phyloP scores from a whole-genome alignment of 1,140 invertebrate species.

The Musca domestica region DNA sequence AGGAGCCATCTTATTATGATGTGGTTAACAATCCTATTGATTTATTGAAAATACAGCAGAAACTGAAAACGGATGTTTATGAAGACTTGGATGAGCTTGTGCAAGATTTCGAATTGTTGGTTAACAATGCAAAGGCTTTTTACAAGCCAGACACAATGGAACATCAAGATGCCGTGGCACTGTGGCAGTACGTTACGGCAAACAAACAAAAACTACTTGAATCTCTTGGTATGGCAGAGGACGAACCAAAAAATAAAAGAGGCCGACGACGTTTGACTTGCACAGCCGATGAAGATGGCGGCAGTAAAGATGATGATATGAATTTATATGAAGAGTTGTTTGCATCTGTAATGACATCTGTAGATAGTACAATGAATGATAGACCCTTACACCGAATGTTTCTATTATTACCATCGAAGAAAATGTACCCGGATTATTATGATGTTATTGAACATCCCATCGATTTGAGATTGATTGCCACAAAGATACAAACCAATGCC shows the following conservation, averaged over 20 bases:
- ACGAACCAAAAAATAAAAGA: slow-evolving; percentile 43
- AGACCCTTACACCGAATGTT: slow-evolving; percentile 79
- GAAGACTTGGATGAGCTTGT: slow-evolving; percentile 85
- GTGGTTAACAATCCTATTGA: slow-evolving; percentile 92
- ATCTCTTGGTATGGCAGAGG: slow-evolving; percentile 39
- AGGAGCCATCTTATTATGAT: slow-evolving; percentile 87
- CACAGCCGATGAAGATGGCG: slow-evolving; percentile 56
- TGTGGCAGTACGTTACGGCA: slow-evolving; percentile 81
- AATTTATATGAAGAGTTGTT: slow-evolving; percentile 78
- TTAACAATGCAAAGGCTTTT: slow-evolving; percentile 89
- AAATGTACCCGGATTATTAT: slow-evolving; percentile 95
- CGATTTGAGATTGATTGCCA: slow-evolving; percentile 90
- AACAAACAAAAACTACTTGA: slow-evolving; percentile 58
- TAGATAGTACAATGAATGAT: slow-evolving; percentile 76
- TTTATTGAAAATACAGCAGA: slow-evolving; percentile 86
- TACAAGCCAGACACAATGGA: slow-evolving; percentile 86
- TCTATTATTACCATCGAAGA: slow-evolving; percentile 86
- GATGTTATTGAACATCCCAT: slow-evolving; percentile 93
- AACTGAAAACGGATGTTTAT: slow-evolving; percentile 93
- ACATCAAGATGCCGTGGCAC: slow-evolving; percentile 84
- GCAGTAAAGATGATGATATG: slow-evolving; percentile 70
- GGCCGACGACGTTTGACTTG: slow-evolving; percentile 43
- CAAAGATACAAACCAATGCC: slow-evolving; percentile 82
- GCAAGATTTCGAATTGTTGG: slow-evolving; percentile 81
- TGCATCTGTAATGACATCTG: slow-evolving; percentile 74